Base-by-base conservation (phyloP, 2,797 vertebrate genomes). In the Trachurus trachurus region DNA sequence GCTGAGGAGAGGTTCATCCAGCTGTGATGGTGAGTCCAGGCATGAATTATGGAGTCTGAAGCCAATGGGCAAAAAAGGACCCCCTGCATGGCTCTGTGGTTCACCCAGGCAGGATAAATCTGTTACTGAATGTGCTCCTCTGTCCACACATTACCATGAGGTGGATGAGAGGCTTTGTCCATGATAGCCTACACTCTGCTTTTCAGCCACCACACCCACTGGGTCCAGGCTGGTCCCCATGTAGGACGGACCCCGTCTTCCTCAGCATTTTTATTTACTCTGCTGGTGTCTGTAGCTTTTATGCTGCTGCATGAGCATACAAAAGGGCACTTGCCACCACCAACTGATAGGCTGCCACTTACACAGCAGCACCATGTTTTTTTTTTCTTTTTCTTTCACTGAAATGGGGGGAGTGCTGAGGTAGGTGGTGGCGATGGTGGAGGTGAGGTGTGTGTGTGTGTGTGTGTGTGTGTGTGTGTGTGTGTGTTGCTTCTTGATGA, bases 401-500 rank as follows among this genome's bases (percentile, higher is more conserved):
- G 16, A 17, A 8, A 17, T 16, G 6, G 15, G 44, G 16, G 11
- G 15, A 26, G 5, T 5, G 22, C 12, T 8, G 52, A 40, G 39
- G 39, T 40, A 4, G 31, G 31, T 34, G 31, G 31, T 34, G 4
- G 31, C 26, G 26, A 3, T 26, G 26, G 26, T 34, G 31, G 31
- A 34, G 31, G 31, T 34, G 31, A 6, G 31, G 11, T 21, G 50
- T 71, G 39, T 40, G 9, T 39, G 37, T 9, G 8, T 39, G 37
- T 10, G 9, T 40, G 49, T 79, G 15, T 58, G 44, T 1, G 47
- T 44, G 9, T 39, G 37, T 9, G 8, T 39, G 37, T 10, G 9
- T 40, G 49, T 79, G 15, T 58, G 44, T 1, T 44, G 44, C 54
- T 69, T 66, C 19, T 54, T 69, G 34, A 61, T 59, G 21, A 68